phyloP scores from a whole-genome alignment of 2,113 vertebrate species.

The Paralichthys olivaceus region DNA sequence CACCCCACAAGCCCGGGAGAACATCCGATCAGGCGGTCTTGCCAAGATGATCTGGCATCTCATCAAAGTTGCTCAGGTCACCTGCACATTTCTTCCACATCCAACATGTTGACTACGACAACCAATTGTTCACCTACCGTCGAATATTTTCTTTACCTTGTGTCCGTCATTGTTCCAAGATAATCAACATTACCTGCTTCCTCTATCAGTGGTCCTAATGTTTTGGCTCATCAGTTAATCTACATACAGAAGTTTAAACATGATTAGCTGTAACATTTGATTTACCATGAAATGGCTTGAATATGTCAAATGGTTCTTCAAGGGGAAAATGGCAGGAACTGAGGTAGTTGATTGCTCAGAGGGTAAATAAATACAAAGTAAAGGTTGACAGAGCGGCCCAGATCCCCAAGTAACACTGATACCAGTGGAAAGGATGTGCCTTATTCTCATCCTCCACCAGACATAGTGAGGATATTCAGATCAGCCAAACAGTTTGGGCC shows the following conservation, averaged over 20 bases:
- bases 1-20: too few species aligned
- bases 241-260: background rate
- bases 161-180: background rate
- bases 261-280: background rate
- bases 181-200: background rate
- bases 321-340: background rate
- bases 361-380: conserved; percentile 11
- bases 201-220: background rate
- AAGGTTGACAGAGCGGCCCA: background rate
- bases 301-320: background rate
- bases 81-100: too few species aligned
- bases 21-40: too few species aligned
- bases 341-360: conserved; percentile 30
- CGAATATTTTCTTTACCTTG: background rate
- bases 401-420: background rate
- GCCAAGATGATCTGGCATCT: too few species aligned
- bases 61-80: too few species aligned
- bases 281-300: background rate
- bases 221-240: background rate
- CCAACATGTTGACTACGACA: too few species aligned
- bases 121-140: too few species aligned
- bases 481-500: background rate
- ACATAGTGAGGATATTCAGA: background rate
- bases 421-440: background rate
- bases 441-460: background rate